Evolutionary conservation across 2,113 vertebrate species (phyloP), one percentile per base, ranked within the genome.

Genomic region (Osmerus mordax): DNA sequence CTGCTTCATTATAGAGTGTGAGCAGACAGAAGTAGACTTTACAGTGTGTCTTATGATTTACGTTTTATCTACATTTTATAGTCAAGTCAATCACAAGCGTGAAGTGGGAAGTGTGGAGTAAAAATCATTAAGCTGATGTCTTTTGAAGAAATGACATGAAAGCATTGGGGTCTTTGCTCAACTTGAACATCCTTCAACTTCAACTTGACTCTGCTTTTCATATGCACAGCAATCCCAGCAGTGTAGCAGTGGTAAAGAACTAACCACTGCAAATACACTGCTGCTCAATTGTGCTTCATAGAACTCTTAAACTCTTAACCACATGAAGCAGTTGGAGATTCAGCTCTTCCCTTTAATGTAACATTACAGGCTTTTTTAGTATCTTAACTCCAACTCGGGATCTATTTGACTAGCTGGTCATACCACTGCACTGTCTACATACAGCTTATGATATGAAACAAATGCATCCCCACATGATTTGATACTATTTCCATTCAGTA

Each of bases 1-100:
- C 92, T 92, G 92, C 91, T 93, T 93, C 91, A 92, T 93, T 93
- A 93, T 84, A 74, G 89, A 78, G 85, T 81, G 76, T 78, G 75
- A 86, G 84, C 81, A 91, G 88, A 91, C 86, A 90, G 90, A 89
- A 90, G 84, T 88, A 85, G 89, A 79, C 85, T 91, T 89, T 89
- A 89, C 89, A 87, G 89, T 89, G 87, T 79, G 82, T 86, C 87
- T 88, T 80, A 73, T 89, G 90, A 91, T 93, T 92, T 93, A 92
- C 90, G 78, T 87, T 91, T 90, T 87, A 86, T 81, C 83, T 75
- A 85, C 84, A 90, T 91, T 92, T 90, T 91, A 92, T 91, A 81
- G 90, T 87, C 83, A 78, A 89, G 87, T 89, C 90, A 88, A 89
- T 91, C 86, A 84, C 88, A 90, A 90, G 91, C 91, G 91, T 89